phyloP scores from a whole-genome alignment of 2,113 vertebrate species.

The Ornithorhynchus anatinus region DNA sequence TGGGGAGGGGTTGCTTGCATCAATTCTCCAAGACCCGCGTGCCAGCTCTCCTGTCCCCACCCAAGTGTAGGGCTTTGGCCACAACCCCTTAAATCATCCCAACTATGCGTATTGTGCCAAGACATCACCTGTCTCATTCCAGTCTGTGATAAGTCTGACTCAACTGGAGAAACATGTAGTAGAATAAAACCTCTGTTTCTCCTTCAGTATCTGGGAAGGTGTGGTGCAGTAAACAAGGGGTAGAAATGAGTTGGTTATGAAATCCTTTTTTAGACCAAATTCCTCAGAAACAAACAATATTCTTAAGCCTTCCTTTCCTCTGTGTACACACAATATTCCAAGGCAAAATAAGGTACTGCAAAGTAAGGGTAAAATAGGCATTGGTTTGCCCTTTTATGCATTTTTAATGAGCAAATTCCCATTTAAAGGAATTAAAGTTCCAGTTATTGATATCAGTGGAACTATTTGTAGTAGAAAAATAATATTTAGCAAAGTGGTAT shows the following conservation, averaged over 20 bases:
- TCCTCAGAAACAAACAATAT: slow-evolving; percentile 33
- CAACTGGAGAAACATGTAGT: too few species aligned
- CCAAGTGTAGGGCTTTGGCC: too few species aligned
- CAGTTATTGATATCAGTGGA: slow-evolving; percentile 48
- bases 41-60: too few species aligned
- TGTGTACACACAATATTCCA: slow-evolving; percentile 11
- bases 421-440: slow-evolving; percentile 43
- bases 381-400: slow-evolving; percentile 44
- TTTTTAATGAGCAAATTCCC: slow-evolving; percentile 46
- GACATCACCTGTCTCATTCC: too few species aligned
- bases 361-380: slow-evolving; percentile 32
- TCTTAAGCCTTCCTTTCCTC: slow-evolving; percentile 17
- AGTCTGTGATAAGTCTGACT: too few species aligned
- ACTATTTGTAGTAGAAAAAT: slow-evolving; percentile 42
- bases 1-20: too few species aligned
- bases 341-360: slow-evolving; percentile 5
- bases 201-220: too few species aligned
- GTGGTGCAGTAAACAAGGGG: too few species aligned
- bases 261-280: slow-evolving; percentile 25
- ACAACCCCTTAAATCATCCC: too few species aligned
- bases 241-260: not conserved
- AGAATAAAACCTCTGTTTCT: too few species aligned
- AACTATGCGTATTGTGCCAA: too few species aligned
- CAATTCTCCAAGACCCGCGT: too few species aligned
- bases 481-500: slow-evolving; percentile 37